A percentile compares a stretch with the other conserved stretches of the same genome.
Conservation (phyloP, 23 tunicate genomes). For the Clavelina lepadiformis region DNA sequence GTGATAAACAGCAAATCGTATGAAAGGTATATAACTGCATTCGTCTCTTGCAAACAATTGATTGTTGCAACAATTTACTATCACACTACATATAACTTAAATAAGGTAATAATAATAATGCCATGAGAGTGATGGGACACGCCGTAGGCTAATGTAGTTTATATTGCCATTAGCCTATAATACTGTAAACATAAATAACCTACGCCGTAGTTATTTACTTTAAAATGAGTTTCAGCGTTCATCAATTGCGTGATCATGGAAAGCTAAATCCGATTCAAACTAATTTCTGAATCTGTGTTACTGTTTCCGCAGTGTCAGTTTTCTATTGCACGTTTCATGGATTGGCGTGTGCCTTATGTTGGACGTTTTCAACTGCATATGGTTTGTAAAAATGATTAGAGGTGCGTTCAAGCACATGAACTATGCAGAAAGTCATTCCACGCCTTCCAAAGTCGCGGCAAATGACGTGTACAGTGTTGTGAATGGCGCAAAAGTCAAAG, state of each 20-base stretch:
- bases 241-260: too few relatives aligned
- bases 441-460: too few relatives aligned
- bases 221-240: too few relatives aligned
- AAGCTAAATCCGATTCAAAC: neutral
- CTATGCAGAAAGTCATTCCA: too few relatives aligned
- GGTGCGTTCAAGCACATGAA: conserved; percentile 16
- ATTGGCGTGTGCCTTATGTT: conserved; percentile 9
- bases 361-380: conserved; percentile 25
- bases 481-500: too few relatives aligned
- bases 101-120: neutral
- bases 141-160: too few relatives aligned
- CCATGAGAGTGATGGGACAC: neutral
- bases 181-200: too few relatives aligned
- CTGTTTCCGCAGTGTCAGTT: conserved; percentile 8
- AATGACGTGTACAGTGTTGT: too few relatives aligned
- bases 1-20: neutral
- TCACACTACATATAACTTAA: neutral
- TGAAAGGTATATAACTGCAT: neutral
- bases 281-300: neutral
- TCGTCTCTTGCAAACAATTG: neutral
- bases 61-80: neutral
- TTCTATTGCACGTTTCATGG: conserved; percentile 11
- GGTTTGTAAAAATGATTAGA: conserved; percentile 25
- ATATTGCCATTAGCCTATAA: too few relatives aligned
- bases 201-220: too few relatives aligned